Evolutionary conservation across 2,113 vertebrate genomes (phyloP), one percentile per base, ranked within the genome.

Genomic region (Argyrosomus japonicus): DNA sequence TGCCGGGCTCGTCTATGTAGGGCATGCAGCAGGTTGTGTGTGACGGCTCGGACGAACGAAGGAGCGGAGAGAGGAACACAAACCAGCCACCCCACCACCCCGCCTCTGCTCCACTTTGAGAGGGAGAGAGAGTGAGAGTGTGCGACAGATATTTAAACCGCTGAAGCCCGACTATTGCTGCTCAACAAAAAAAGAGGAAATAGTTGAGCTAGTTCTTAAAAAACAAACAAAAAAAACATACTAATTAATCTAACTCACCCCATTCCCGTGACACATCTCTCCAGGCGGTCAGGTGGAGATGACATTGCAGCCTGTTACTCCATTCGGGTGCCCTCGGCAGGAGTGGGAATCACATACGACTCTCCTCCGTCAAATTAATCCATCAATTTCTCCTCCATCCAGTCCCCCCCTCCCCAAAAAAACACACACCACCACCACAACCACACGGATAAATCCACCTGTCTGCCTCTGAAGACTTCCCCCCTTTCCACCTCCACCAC

Each of bases 221-320:
- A 18, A 61, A 27, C 50, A 19, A 10, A 47, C 40, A 40, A 21
- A 51, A 29, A 60, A 32, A 0, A 13, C 50, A 64, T 3, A 68
- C 60, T 64, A 68, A 77, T 77, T 63, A 68, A 53, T 62, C 78
- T 0, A 92, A 97, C 97, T 97, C 93, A 98, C 97, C 95, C 96
- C 96, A 95, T 96, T 95, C 95, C 95, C 96, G 94, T 96, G 94
- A 96, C 97, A 96, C 96, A 97, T 97, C 96, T 95, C 95, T 94
- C 95, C 94, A 94, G 94, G 92, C 92, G 81, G 85, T 84, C 90
- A 91, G 91, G 92, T 90, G 85, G 90, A 93, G 92, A 94, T 93
- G 93, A 94, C 94, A 95, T 95, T 89, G 93, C 93, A 94, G 92
- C 94, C 92, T 92, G 91, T 92, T 94, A 93, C 92, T 95, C 92